Evolutionary conservation across 1,140 invertebrate genomes (phyloP).

Genomic region (Drosophila setifemur): DNA sequence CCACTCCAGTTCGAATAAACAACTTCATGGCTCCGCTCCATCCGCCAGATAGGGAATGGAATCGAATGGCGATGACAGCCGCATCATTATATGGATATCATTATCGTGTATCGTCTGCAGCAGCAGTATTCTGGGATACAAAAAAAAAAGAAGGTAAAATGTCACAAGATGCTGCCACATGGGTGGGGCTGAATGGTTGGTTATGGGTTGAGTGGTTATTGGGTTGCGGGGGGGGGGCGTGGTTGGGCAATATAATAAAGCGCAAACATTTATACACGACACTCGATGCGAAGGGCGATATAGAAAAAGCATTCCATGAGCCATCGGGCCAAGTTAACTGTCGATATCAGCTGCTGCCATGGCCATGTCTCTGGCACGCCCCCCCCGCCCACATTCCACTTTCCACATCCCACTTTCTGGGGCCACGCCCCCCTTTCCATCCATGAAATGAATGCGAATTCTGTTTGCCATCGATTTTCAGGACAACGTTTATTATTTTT

Average conservation of each 20-base stretch:
- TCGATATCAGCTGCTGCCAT: constrained; percentile 76
- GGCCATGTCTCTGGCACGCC: background rate
- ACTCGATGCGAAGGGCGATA: constrained; percentile 58
- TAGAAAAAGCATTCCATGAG: constrained; percentile 58
- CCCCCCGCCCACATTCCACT: background rate
- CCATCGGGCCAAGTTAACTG: constrained; percentile 65
- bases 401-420: background rate
- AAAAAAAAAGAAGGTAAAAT: constrained; percentile 72
- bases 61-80: constrained; percentile 71
- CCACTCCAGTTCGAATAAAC: constrained; percentile 40
- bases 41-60: constrained; percentile 37
- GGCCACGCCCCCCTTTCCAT: background rate
- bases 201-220: constrained; percentile 20
- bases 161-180: constrained; percentile 69
- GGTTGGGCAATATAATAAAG: constrained; percentile 77
- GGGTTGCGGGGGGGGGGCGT: constrained; percentile 29
- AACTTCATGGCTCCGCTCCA: constrained; percentile 31
- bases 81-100: constrained; percentile 82
- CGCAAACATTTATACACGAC: constrained; percentile 80
- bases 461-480: constrained; percentile 82
- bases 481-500: constrained; percentile 79
- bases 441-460: constrained; percentile 70
- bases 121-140: constrained; percentile 37
- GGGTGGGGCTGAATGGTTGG: constrained; percentile 13
- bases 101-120: constrained; percentile 74